These are phyloP conservation scores for Sarcophaga caerulescens DNA, from an alignment of 2,888 invertebrate species.

Conservation along the genomic window DNA sequence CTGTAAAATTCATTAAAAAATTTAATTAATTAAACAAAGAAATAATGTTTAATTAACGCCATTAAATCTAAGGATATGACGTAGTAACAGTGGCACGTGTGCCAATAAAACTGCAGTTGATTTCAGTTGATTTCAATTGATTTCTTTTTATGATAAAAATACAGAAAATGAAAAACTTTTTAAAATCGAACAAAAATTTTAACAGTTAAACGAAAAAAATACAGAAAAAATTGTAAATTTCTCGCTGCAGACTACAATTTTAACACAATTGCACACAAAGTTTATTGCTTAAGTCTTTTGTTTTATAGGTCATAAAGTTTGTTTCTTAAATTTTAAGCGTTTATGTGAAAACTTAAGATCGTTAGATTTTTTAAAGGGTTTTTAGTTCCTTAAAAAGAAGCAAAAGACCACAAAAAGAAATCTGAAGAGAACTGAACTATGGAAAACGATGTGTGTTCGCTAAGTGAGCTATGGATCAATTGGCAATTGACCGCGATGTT, in stretches of 20 bases:
- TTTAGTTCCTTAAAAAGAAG: too few species aligned
- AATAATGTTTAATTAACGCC: conserved; percentile 8
- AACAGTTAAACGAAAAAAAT: neutral
- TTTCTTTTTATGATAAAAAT: neutral
- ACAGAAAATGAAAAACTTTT: neutral
- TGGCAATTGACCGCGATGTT: too few species aligned
- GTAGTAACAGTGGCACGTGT: conserved; percentile 5
- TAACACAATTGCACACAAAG: neutral
- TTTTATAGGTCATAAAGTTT: neutral
- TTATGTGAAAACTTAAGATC: too few species aligned
- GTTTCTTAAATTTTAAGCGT: too few species aligned
- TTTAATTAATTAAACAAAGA: neutral
- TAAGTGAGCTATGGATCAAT: too few species aligned
- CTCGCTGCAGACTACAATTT: neutral
- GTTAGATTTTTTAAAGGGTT: too few species aligned
- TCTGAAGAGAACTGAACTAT: too few species aligned
- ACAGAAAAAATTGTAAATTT: neutral
- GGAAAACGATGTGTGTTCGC: too few species aligned
- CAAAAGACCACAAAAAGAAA: too few species aligned
- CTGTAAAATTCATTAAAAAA: neutral
- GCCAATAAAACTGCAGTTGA: neutral
- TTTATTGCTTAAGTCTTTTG: neutral
- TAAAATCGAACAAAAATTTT: neutral
- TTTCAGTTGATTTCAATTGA: too few species aligned
- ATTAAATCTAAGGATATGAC: neutral